Conservation (phyloP, 1,140 invertebrate species). For the Proales similis region DNA sequence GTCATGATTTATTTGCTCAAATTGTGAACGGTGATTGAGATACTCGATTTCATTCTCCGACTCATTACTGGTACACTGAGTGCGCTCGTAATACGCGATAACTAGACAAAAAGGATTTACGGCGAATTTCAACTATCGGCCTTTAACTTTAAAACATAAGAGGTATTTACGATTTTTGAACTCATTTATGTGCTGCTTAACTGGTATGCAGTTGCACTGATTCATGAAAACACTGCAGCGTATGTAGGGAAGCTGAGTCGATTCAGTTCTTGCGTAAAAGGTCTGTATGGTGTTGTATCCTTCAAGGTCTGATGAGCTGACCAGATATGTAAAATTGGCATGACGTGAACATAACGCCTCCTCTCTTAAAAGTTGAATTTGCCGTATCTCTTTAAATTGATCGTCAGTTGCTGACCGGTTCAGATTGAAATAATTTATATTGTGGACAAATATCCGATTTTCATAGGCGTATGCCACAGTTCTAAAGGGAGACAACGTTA, state of each 20-base stretch:
- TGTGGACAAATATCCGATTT: conserved; percentile 9
- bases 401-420: too few species aligned
- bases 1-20: background rate
- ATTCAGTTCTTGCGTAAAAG: conserved; percentile 15
- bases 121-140: background rate
- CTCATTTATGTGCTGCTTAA: conserved; percentile 16
- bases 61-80: background rate
- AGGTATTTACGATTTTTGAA: conserved; percentile 3
- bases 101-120: background rate
- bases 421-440: conserved; percentile 9
- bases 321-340: background rate
- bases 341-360: background rate
- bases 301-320: background rate
- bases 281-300: background rate
- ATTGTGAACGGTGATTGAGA: conserved; percentile 12
- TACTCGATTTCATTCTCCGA: background rate
- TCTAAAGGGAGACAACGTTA: too few species aligned
- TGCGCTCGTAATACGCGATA: background rate
- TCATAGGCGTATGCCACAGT: conserved; percentile 10
- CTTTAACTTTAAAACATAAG: too few species aligned
- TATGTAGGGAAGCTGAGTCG: conserved; percentile 4
- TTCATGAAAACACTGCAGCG: background rate
- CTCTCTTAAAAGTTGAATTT: background rate
- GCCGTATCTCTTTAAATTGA: background rate
- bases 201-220: conserved; percentile 1